Evolutionary conservation across 2,113 vertebrate genomes (phyloP), one percentile per base, ranked within the genome.

Genomic region (Cryptomyrus ogoouensis): DNA sequence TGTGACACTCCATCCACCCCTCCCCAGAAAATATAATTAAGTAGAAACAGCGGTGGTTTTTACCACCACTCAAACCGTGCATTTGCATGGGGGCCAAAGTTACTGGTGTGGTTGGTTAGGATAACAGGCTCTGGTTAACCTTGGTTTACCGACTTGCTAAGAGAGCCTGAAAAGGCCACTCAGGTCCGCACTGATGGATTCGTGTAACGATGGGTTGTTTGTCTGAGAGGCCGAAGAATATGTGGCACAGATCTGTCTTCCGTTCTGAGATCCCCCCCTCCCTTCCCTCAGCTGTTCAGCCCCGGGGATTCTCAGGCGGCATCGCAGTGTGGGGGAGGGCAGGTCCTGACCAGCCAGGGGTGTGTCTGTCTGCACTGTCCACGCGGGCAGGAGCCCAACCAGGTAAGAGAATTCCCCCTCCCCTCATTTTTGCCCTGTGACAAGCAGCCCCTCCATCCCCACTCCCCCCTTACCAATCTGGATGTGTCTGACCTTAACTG

Each of bases 361-460:
- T 93, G 93, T 94, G 94, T 88, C 89, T 97, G 96, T 92, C 91
- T 91, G 80, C 91, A 90, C 42, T 99, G 98, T 91, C 97, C 96
- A 0, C 95, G 96, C 0, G 98, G 98, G 39, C 95, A 97, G 91
- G 96, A 98, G 92, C 98, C 97, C 2, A 88, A 91, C 1, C 93
- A 93, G 96, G 98, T 99, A 91, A 97, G 96, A 83, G 19, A 90
- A 49, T 58, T 13, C 56, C 46, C 58, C 53, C 89, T 52, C 47
- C 46, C 24, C 8, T n/a, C 46, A 27, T 5, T 62, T 88, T 88
- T 52, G 56, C 5, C 56, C 27, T 39, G 12, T 88, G 12, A 35
- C 49, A 88, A 58, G 12, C 56, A 58, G n/a, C 3, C 49, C 39
- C 31, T 47, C 21, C 19, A 46, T 80, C 27, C 12, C 46, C 52